A percentile compares a stretch with the other conserved stretches of the same genome.
Evolutionary conservation across 1,140 invertebrate genomes (phyloP).

Genomic region (Chymomyza costata): DNA sequence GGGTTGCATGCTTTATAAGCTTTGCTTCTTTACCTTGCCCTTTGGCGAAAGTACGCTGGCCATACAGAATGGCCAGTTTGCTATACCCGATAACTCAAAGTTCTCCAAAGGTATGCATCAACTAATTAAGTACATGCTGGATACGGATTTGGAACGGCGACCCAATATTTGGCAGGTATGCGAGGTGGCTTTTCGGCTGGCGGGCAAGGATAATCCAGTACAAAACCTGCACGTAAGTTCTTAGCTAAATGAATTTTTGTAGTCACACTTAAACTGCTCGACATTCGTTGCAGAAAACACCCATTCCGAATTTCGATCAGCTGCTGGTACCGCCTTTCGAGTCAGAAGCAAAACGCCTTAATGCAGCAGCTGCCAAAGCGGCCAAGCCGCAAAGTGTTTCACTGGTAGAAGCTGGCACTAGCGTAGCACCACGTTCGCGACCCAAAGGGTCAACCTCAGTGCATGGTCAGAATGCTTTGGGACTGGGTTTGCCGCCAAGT

Average conservation of each 20-base stretch:
- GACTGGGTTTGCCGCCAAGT: slow-evolving; percentile 76
- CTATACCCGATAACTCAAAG: slow-evolving; percentile 88
- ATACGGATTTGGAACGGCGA: slow-evolving; percentile 86
- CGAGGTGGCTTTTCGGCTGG: slow-evolving; percentile 84
- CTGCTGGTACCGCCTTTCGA: slow-evolving; percentile 82
- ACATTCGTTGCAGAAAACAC: slow-evolving; percentile 78
- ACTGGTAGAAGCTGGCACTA: slow-evolving; percentile 81
- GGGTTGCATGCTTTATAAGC: slow-evolving; percentile 92
- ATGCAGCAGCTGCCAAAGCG: slow-evolving; percentile 76
- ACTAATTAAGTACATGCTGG: slow-evolving; percentile 88
- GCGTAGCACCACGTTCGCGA: slow-evolving; percentile 88
- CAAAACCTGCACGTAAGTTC: slow-evolving; percentile 87
- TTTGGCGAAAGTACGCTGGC: slow-evolving; percentile 96
- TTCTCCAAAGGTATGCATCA: slow-evolving; percentile 81
- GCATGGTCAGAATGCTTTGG: slow-evolving; percentile 75
- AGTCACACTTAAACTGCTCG: too few species aligned
- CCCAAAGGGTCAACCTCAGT: slow-evolving; percentile 81
- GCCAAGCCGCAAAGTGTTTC: slow-evolving; percentile 76
- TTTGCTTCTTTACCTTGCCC: slow-evolving; percentile 94
- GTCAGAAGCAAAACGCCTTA: slow-evolving; percentile 79
- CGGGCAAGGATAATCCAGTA: slow-evolving; percentile 86
- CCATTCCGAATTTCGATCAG: slow-evolving; percentile 80
- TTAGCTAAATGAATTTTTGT: slow-evolving; percentile 2
- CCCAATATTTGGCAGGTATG: slow-evolving; percentile 95
- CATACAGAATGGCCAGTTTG: slow-evolving; percentile 93